phyloP scores from a whole-genome alignment of 2,113 vertebrate genomes.

The Drymodes brunneopygia region DNA sequence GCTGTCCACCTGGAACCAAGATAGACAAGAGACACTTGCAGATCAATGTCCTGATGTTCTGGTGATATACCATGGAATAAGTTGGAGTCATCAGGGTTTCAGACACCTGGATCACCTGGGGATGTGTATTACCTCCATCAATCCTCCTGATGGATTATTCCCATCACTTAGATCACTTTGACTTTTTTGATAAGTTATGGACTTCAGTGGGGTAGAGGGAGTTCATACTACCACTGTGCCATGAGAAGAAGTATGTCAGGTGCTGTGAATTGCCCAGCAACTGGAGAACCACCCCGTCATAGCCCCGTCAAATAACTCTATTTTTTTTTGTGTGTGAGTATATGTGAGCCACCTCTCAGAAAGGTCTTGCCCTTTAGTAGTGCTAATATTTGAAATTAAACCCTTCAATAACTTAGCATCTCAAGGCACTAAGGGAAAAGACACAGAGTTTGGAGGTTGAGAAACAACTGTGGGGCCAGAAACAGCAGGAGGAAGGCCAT shows the following conservation, averaged over 20 bases:
- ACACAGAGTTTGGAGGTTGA: background rate
- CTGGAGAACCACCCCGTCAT: background rate
- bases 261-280: background rate
- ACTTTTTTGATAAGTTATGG: background rate
- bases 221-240: background rate
- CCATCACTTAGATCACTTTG: background rate
- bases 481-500: background rate
- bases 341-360: background rate
- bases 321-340: background rate
- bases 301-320: background rate
- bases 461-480: background rate
- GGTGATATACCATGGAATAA: background rate
- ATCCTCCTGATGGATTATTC: background rate
- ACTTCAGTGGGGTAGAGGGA: background rate
- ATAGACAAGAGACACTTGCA: background rate
- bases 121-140: background rate
- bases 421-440: background rate
- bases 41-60: background rate
- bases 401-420: background rate
- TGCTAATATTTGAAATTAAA: background rate
- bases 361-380: background rate
- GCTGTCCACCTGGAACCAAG: background rate
- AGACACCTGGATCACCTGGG: background rate
- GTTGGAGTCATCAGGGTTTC: background rate
- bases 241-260: background rate